A percentile compares a stretch with the other conserved stretches of the same genome.
Evolutionary conservation across 35 echinoderm and acorn worm genomes (phyloP).

Genomic region (Acanthaster planci): DNA sequence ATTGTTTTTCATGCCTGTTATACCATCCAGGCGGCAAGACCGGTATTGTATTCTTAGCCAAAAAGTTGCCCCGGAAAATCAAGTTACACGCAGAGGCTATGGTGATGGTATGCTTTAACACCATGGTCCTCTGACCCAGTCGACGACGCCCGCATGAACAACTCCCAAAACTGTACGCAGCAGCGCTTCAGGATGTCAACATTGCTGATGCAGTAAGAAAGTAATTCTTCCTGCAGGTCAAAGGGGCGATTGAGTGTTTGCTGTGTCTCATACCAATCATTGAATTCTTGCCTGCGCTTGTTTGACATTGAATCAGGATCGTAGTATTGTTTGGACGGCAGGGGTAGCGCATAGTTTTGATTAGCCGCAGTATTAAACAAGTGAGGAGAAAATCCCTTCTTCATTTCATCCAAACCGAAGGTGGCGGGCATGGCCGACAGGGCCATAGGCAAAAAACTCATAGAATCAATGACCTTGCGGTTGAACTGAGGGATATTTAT

Average conservation of each 20-base stretch:
- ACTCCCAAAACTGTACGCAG: conserved; percentile 51
- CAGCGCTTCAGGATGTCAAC: conserved; percentile 62
- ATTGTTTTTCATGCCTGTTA: conserved; percentile 15
- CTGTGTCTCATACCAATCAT: conserved; percentile 48
- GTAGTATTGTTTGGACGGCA: conserved; percentile 21
- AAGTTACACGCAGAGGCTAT: conserved; percentile 76
- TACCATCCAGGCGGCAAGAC: conserved; percentile 36
- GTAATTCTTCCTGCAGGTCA: conserved; percentile 54
- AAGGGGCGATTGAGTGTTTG: conserved; percentile 17
- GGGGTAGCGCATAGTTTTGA: conserved; percentile 43
- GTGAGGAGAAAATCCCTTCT: conserved; percentile 80
- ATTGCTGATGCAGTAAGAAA: conserved; percentile 52
- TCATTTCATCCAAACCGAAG: conserved; percentile 59
- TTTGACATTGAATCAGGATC: conserved; percentile 65
- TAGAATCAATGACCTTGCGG: conserved; percentile 48
- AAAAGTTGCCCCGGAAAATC: conserved; percentile 47
- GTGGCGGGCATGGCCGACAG: conserved; percentile 58
- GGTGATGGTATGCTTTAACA: conserved; percentile 47
- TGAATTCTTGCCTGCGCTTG: conserved; percentile 11
- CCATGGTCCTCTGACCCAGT: neutral
- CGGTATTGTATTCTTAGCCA: conserved; percentile 42
- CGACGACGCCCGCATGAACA: conserved; percentile 44
- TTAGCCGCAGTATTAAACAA: conserved; percentile 47
- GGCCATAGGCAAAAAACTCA: conserved; percentile 72
- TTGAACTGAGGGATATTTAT: conserved; percentile 32